Evolutionary conservation across 2,113 vertebrate genomes (phyloP).

Genomic region (Eulacestoma nigropectus): DNA sequence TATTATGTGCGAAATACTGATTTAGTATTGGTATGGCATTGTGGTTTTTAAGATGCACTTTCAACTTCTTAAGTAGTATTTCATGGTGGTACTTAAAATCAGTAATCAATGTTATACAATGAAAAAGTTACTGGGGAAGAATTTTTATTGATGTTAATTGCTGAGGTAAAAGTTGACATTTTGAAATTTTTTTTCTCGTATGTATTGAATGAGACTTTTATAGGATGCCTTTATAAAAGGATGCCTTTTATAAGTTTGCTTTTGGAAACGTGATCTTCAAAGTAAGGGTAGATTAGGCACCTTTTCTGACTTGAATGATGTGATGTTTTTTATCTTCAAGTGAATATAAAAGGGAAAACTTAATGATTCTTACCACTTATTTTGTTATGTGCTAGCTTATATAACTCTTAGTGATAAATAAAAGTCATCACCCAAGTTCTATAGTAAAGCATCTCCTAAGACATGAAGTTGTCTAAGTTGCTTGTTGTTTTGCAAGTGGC

Average conservation of each 20-base stretch:
- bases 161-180: neutral
- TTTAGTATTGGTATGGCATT: neutral
- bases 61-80: neutral
- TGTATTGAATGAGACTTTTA: neutral
- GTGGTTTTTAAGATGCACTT: neutral
- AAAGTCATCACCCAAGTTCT: neutral
- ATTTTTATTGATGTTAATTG: neutral
- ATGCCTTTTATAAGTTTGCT: neutral
- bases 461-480: neutral
- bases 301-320: neutral
- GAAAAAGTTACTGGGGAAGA: neutral
- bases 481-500: neutral
- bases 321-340: neutral
- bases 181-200: neutral
- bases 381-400: neutral
- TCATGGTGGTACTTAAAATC: neutral
- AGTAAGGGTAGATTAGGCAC: neutral
- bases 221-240: neutral
- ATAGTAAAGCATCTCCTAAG: neutral
- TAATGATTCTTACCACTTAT: neutral
- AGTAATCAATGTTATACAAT: neutral
- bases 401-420: neutral
- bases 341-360: constrained; percentile 27
- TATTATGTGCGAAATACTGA: neutral
- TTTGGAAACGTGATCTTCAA: neutral